phyloP scores from a whole-genome alignment of 2,113 vertebrate genomes.

The Antechinus flavipes region DNA sequence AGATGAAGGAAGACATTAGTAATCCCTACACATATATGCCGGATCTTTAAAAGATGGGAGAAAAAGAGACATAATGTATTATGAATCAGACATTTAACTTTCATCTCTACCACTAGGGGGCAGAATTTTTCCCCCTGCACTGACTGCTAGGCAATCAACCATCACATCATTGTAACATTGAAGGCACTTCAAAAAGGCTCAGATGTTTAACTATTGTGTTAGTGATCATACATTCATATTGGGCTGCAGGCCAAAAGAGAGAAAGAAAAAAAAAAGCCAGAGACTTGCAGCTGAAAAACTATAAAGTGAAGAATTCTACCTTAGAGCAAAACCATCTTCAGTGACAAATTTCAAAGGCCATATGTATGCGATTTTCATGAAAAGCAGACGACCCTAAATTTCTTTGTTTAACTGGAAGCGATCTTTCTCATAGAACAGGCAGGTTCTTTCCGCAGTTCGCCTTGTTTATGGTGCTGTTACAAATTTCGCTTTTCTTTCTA shows the following conservation, averaged over 20 bases:
- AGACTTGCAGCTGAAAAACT: constrained; percentile 84
- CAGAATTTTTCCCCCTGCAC: constrained; percentile 78
- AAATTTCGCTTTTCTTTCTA: constrained; percentile 62
- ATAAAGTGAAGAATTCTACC: constrained; percentile 87
- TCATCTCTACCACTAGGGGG: constrained; percentile 83
- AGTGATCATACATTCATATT: constrained; percentile 88
- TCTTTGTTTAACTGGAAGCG: constrained; percentile 87
- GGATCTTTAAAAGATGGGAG: background rate
- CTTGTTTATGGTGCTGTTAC: constrained; percentile 76
- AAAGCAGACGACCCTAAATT: constrained; percentile 85
- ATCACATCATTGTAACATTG: constrained; percentile 80
- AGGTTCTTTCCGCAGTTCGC: constrained; percentile 72
- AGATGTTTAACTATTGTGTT: constrained; percentile 89
- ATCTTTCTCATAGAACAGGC: constrained; percentile 76
- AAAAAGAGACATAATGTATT: background rate
- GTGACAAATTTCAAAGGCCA: constrained; percentile 89
- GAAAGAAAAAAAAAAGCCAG: constrained; percentile 58
- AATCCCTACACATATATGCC: background rate
- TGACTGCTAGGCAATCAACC: constrained; percentile 78
- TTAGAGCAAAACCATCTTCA: constrained; percentile 87
- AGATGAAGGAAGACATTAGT: constrained; percentile 17
- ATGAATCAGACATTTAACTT: constrained; percentile 69
- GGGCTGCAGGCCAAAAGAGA: constrained; percentile 87
- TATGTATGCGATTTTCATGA: constrained; percentile 86
- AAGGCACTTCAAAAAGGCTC: constrained; percentile 88